A percentile compares a stretch with the other conserved stretches of the same genome.
Evolutionary conservation across 2,797 vertebrate genomes (phyloP).

Genomic region (Xenopus petersii): DNA sequence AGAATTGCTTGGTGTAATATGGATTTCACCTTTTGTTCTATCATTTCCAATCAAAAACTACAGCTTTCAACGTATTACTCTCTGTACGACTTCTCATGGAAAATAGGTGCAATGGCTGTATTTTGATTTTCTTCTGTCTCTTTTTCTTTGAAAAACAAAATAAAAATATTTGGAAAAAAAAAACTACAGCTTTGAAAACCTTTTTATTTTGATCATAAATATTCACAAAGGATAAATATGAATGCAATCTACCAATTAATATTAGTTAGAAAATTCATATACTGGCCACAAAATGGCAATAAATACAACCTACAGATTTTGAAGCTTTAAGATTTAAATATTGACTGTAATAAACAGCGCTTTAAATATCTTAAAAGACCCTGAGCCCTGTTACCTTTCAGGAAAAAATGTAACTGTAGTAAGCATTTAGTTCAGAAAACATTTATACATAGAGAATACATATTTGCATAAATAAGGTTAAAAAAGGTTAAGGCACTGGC

Average conservation of each 20-base stretch:
- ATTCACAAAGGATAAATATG: conserved; percentile 37
- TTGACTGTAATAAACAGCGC: neutral
- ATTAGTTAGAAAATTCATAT: conserved; percentile 28
- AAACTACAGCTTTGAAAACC: conserved; percentile 21
- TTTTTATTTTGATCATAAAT: conserved; percentile 46
- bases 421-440: neutral
- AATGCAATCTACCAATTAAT: conserved; percentile 4
- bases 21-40: no score
- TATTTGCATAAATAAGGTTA: neutral
- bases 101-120: no score
- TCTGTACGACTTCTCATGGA: no score
- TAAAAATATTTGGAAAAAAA: no score
- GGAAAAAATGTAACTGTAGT: neutral
- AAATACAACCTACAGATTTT: conserved; percentile 32
- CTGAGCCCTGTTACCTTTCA: neutral
- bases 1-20: no score
- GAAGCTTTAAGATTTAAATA: neutral
- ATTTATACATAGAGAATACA: conserved; percentile 10
- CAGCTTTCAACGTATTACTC: no score
- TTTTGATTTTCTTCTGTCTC: no score
- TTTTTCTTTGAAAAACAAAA: no score
- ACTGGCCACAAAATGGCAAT: conserved; percentile 21
- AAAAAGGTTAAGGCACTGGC: conserved; percentile 25
- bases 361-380: neutral
- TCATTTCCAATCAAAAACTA: neutral